phyloP scores from a whole-genome alignment of 2,113 vertebrate species.

The Nothocercus nigrocapillus region DNA sequence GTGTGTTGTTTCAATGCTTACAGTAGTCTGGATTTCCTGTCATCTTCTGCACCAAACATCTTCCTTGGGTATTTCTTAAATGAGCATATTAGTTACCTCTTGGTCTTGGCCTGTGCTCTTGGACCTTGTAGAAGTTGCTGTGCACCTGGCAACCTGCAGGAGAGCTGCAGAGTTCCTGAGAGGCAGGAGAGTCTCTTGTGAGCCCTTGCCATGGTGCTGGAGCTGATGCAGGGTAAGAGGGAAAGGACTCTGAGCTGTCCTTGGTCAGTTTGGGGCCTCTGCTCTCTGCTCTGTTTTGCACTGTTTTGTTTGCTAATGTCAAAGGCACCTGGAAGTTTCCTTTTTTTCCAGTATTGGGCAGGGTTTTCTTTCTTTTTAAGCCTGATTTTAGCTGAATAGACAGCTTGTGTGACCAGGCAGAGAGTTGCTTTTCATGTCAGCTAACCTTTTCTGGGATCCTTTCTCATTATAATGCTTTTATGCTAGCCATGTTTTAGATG shows the following conservation, averaged over 20 bases:
- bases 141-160: background rate
- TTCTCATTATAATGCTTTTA: no score
- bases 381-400: no score
- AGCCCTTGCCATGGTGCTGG: background rate
- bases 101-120: background rate
- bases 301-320: background rate
- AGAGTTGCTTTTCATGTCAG: no score
- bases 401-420: no score
- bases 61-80: background rate
- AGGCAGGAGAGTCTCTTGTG: background rate
- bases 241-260: background rate
- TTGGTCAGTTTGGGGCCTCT: background rate
- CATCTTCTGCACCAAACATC: background rate
- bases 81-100: background rate
- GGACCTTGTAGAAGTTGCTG: background rate
- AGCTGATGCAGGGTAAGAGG: background rate
- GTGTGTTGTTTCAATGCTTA: background rate
- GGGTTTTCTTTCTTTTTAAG: no score
- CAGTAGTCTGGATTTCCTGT: background rate
- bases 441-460: no score
- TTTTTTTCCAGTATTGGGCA: background rate
- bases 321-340: background rate
- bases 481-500: no score
- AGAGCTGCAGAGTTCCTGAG: background rate
- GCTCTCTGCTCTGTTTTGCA: background rate